Evolutionary conservation across 2,113 vertebrate species (phyloP), one percentile per base, ranked within the genome.

Genomic region (Tetrao urogallus): DNA sequence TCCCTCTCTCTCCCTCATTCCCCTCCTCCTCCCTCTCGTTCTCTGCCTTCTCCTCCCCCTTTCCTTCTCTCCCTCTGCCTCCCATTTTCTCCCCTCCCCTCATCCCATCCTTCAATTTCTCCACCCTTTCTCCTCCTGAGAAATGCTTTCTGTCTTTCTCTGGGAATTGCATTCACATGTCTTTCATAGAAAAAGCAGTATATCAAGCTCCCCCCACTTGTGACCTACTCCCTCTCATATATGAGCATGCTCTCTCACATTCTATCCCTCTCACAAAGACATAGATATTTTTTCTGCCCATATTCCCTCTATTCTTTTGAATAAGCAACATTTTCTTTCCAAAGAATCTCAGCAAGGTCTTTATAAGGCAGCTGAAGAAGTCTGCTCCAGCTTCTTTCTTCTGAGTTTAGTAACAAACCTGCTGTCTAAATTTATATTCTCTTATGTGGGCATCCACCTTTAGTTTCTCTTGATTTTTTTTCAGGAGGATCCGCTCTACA

Each of bases 291-390:
- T 57, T 80, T 90, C 34, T 48, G 43, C 67, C 47, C 72, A 63
- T 81, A 82, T 90, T 66, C 57, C 42, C 70, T 45, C 11, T 86
- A 57, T 79, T 74, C 50, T 74, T 76, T 50, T 72, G 69, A 89
- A 82, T 89, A 94, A 82, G 89, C 83, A 67, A 64, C 75, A 45
- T 73, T 92, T 32, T 73, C 66, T 72, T 58, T 70, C 71, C 70
- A 66, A 85, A 67, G 75, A 70, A 82, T 89, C 63, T 65, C 71
- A 34, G 75, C 66, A 73, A 75, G 78, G 88, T 63, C 90, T 58
- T 96, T 66, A 65, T 78, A 88, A 90, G 89, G 96, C 90, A 95
- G 92, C 90, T 52, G 70, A 79, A 97, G 95, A 97, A 97, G 92
- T 93, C 92, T 82, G 86, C 82, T 89, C 92, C 96, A 77, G 92